These are phyloP conservation scores for Leptinotarsa haldemani DNA, from an alignment of 2,888 invertebrate genomes.

Conservation along the genomic window DNA sequence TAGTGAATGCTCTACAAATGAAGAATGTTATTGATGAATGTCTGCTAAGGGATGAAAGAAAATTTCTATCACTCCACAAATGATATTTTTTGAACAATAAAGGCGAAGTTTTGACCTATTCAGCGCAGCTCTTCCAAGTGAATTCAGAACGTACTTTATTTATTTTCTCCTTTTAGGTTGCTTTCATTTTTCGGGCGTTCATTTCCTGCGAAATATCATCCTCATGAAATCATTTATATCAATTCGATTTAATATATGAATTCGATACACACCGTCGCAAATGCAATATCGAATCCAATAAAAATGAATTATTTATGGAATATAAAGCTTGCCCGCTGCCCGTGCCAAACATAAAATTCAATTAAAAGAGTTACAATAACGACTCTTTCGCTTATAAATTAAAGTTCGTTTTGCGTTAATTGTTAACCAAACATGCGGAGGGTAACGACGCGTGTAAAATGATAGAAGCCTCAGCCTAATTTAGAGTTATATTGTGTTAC, in stretches of 20 bases:
- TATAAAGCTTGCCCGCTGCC: neutral
- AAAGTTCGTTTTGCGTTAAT: constrained; percentile 30
- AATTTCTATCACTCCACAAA: too few relatives aligned
- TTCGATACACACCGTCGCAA: neutral
- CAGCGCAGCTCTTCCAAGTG: neutral
- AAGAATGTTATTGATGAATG: too few relatives aligned
- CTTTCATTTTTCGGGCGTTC: neutral
- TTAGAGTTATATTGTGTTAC: constrained; percentile 29
- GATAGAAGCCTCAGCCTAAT: constrained; percentile 28
- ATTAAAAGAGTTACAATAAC: constrained; percentile 17
- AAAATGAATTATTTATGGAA: constrained; percentile 15
- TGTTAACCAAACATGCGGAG: constrained; percentile 32
- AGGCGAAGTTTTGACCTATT: neutral
- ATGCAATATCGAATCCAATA: neutral
- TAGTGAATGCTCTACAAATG: too few relatives aligned
- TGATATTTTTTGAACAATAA: too few relatives aligned
- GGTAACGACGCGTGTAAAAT: constrained; percentile 27
- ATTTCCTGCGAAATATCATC: neutral
- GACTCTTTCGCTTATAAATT: constrained; percentile 28
- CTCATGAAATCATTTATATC: neutral
- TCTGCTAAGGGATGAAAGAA: too few relatives aligned
- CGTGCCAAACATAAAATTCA: constrained; percentile 16
- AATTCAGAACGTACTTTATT: neutral
- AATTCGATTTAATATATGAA: neutral
- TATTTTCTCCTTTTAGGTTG: neutral